Base-by-base conservation (phyloP, 1,140 invertebrate genomes). In the Pentalonia nigronervosa region DNA sequence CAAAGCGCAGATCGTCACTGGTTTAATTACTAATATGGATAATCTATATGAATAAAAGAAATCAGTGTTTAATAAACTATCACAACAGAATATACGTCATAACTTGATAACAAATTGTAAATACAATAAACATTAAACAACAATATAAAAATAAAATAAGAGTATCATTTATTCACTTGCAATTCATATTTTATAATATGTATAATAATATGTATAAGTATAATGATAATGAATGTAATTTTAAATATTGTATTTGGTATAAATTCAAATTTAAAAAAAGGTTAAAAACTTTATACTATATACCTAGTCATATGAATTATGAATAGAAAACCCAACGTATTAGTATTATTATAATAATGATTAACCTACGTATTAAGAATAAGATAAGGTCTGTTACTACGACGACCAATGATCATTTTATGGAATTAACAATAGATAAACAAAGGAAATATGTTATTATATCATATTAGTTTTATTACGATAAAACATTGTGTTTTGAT, bases 61-160 rank as follows among this genome's bases (percentile, higher is more conserved):
- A 91, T 34, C 25, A 34, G 56, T 76, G 36, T 45, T 53, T n/a
- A 90, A 88, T n/a, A 88, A 41, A 67, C 45, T 67, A 91, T 81
- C 76, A 92, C 20, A 92, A 92, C 67, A 92, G 11, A 81, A 53
- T 83, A 48, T 56, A 93, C 91, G 91, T 93, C 91, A 93, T 50
- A 41, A 83, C n/a, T 50, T 81, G 91, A 92, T 93, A 93, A 93
- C 34, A 53, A 93, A 92, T 45, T 23, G 48, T 41, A 41, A 36
- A 76, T 45, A 81, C 41, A 81, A 84, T 34, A n/a, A 83, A 41
- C 11, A 56, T 89, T 56, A 56, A 89, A 36, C 34, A 56, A 89
- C 20, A 23, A 36, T 56, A 48, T n/a, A 21, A 88, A 87, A 45
- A 87, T 47, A 1, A 30, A 47, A 87, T 21, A 87, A n/a, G 41